Evolutionary conservation across 2,797 vertebrate species (phyloP).

Genomic region (Pseudochirops cupreus): DNA sequence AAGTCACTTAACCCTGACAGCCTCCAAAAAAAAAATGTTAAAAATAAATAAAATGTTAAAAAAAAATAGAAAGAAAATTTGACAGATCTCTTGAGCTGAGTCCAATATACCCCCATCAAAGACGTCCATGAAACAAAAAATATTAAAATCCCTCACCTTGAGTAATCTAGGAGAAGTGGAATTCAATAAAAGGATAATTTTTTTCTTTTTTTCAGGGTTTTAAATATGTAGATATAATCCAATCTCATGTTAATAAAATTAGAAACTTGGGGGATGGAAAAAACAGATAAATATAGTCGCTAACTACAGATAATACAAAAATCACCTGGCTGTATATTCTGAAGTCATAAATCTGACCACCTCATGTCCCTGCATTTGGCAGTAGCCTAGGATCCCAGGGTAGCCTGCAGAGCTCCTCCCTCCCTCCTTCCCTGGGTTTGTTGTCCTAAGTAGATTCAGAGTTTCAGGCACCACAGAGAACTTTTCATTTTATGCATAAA

Average conservation of each 20-base stretch:
- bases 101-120: background rate
- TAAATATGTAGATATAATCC: background rate
- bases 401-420: background rate
- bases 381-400: background rate
- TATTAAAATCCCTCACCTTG: background rate
- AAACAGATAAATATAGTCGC: conserved; percentile 25
- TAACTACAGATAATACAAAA: conserved; percentile 1
- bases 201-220: background rate
- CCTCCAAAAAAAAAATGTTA: background rate
- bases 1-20: background rate
- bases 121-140: background rate
- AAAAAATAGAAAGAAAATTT: background rate
- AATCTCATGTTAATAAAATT: background rate
- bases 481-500: background rate
- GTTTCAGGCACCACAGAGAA: background rate
- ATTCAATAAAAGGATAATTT: background rate
- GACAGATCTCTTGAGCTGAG: background rate
- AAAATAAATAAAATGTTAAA: background rate
- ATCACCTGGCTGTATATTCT: background rate
- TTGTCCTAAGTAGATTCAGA: background rate
- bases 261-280: conserved; percentile 30
- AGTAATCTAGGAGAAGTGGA: background rate
- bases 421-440: conserved; percentile 11
- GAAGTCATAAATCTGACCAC: background rate
- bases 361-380: background rate